Evolutionary conservation across 64 coral and sea anemone species (phyloP).

Genomic region (Hydrozoanthus tunicans): DNA sequence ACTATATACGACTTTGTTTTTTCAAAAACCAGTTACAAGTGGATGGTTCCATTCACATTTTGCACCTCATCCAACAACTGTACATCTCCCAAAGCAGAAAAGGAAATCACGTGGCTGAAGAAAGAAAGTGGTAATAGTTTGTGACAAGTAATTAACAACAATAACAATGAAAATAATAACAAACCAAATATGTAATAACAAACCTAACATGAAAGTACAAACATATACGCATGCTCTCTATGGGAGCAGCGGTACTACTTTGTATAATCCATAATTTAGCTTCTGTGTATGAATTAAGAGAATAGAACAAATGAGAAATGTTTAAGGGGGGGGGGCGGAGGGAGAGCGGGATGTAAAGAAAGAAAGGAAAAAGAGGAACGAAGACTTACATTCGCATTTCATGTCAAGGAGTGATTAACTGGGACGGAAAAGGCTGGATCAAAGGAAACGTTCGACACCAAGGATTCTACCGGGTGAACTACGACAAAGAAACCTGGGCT

Average conservation of each 20-base stretch:
- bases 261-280: too few relatives aligned
- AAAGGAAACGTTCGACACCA: conserved; percentile 85
- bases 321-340: too few relatives aligned
- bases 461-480: conserved; percentile 94
- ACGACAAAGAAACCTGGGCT: conserved; percentile 63
- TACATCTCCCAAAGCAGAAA: neutral
- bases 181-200: too few relatives aligned
- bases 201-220: too few relatives aligned
- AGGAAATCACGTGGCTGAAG: conserved; percentile 27
- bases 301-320: too few relatives aligned
- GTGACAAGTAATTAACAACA: too few relatives aligned
- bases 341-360: too few relatives aligned
- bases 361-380: too few relatives aligned
- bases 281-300: too few relatives aligned
- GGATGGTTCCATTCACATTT: conserved; percentile 82
- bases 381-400: neutral
- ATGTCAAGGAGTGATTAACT: conserved; percentile 61
- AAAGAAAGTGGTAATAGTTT: conserved; percentile 23
- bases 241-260: too few relatives aligned
- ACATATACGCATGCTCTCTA: too few relatives aligned
- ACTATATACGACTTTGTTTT: neutral
- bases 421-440: conserved; percentile 89
- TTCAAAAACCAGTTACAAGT: conserved; percentile 60
- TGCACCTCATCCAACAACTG: conserved; percentile 28
- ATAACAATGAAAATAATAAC: too few relatives aligned